These are phyloP conservation scores for Nyctalus aviator DNA, from an alignment of 2,797 vertebrate species.

Conservation along the genomic window DNA sequence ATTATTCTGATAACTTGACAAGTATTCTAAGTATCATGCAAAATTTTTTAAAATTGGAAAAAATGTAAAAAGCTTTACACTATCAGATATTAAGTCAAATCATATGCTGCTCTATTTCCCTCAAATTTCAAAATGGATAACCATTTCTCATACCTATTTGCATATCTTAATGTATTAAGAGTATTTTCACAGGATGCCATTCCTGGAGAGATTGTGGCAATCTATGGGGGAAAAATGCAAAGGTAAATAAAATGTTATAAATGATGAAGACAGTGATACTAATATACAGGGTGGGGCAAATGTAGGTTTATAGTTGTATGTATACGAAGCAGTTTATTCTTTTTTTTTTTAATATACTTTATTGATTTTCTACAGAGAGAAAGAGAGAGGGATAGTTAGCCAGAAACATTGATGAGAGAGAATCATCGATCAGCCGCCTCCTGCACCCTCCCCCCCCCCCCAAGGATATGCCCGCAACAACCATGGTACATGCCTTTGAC, in stretches of 20 bases:
- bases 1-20: slow-evolving; percentile 50
- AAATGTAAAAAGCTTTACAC: neutral
- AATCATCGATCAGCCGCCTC: too few relatives aligned
- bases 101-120: neutral
- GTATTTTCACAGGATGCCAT: slow-evolving; percentile 99
- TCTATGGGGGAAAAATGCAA: slow-evolving; percentile 87
- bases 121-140: slow-evolving; percentile 60
- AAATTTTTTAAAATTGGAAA: slow-evolving; percentile 37
- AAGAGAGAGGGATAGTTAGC: too few relatives aligned
- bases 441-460: too few relatives aligned
- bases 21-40: slow-evolving; percentile 38
- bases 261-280: slow-evolving; percentile 29
- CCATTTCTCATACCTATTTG: slow-evolving; percentile 93
- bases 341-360: neutral
- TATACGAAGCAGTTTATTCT: neutral
- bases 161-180: slow-evolving; percentile 97
- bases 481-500: too few relatives aligned
- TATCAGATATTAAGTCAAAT: slow-evolving; percentile 26
- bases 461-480: too few relatives aligned
- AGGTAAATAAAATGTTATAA: slow-evolving; percentile 56
- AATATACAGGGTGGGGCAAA: neutral
- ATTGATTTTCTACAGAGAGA: too few relatives aligned
- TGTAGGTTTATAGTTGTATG: neutral
- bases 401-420: too few relatives aligned
- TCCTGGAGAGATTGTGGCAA: slow-evolving; percentile 98